A percentile compares a stretch with the other conserved stretches of the same genome.
Evolutionary conservation across 2,888 invertebrate genomes (phyloP).

Genomic region (Zaprionus bogoriensis): DNA sequence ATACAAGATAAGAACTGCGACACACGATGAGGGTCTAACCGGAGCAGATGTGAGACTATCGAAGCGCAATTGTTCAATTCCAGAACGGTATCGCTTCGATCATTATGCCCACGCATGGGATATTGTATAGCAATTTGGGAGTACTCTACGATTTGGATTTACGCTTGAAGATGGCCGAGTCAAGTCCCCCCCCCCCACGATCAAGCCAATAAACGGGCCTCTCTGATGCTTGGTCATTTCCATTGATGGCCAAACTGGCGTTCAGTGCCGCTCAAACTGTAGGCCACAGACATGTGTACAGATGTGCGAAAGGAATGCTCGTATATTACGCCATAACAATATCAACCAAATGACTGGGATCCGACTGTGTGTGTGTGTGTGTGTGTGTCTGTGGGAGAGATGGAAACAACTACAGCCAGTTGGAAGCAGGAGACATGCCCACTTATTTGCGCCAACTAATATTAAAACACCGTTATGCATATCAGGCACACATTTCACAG

Average conservation of each 20-base stretch:
- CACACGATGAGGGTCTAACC: not conserved
- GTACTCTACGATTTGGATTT: slow-evolving; percentile 11
- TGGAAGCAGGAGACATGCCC: slow-evolving; percentile 56
- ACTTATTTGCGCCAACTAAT: slow-evolving; percentile 71
- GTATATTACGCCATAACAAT: slow-evolving; percentile 69
- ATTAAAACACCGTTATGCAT: slow-evolving; percentile 78
- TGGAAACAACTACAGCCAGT: not conserved
- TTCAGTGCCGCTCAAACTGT: slow-evolving; percentile 33
- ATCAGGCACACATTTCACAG: slow-evolving; percentile 66
- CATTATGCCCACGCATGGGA: slow-evolving; percentile 23
- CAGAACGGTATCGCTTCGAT: slow-evolving; percentile 9
- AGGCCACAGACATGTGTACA: not conserved
- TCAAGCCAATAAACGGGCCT: slow-evolving; percentile 27
- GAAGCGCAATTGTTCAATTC: not conserved
- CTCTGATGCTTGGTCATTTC: slow-evolving; percentile 36
- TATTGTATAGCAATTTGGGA: slow-evolving; percentile 21
- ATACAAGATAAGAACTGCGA: no score
- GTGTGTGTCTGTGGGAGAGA: not conserved
- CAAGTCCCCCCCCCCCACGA: no score
- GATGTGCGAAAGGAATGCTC: slow-evolving; percentile 1
- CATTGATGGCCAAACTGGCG: slow-evolving; percentile 37
- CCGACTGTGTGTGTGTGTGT: slow-evolving; percentile 9
- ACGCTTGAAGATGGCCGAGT: slow-evolving; percentile 2
- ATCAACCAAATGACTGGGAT: slow-evolving; percentile 63
- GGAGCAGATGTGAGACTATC: not conserved